Evolutionary conservation across 2,888 invertebrate species (phyloP).

Genomic region (Sinopyrophorus schimmeli): DNA sequence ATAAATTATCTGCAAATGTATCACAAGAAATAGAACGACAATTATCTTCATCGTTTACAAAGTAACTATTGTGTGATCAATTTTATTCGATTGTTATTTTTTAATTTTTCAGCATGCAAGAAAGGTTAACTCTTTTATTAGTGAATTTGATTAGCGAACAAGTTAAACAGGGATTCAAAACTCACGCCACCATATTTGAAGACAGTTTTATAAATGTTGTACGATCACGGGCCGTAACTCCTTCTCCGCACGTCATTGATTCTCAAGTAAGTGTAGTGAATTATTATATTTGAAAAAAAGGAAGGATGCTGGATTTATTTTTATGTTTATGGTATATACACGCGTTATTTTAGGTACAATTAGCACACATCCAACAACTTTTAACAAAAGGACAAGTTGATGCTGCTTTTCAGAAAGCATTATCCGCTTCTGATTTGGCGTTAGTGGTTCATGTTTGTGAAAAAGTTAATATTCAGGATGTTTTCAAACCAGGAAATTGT

Average conservation of each 20-base stretch:
- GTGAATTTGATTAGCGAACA: constrained; percentile 55
- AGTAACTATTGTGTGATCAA: constrained; percentile 40
- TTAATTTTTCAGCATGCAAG: constrained; percentile 50
- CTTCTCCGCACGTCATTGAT: constrained; percentile 66
- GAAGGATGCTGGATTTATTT: no score
- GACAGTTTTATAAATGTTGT: constrained; percentile 64
- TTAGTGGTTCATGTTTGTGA: constrained; percentile 87
- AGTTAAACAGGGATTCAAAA: constrained; percentile 58
- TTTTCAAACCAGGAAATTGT: constrained; percentile 73
- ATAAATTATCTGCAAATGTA: constrained; percentile 47
- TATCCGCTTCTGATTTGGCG: constrained; percentile 84
- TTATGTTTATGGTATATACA: no score
- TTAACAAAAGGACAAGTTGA: constrained; percentile 76
- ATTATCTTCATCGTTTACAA: constrained; percentile 48
- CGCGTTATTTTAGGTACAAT: constrained; percentile 60
- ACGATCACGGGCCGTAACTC: constrained; percentile 74
- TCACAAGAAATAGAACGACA: constrained; percentile 51
- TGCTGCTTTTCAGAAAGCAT: constrained; percentile 88
- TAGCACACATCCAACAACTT: constrained; percentile 70
- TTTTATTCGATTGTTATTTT: constrained; percentile 11
- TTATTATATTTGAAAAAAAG: no score
- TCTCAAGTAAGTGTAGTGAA: constrained; percentile 51
- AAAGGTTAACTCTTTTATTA: constrained; percentile 50
- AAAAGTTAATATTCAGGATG: constrained; percentile 75
- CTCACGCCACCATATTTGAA: constrained; percentile 63